Conservation (phyloP, 2,888 invertebrate species). For the Epinotia nisella region DNA sequence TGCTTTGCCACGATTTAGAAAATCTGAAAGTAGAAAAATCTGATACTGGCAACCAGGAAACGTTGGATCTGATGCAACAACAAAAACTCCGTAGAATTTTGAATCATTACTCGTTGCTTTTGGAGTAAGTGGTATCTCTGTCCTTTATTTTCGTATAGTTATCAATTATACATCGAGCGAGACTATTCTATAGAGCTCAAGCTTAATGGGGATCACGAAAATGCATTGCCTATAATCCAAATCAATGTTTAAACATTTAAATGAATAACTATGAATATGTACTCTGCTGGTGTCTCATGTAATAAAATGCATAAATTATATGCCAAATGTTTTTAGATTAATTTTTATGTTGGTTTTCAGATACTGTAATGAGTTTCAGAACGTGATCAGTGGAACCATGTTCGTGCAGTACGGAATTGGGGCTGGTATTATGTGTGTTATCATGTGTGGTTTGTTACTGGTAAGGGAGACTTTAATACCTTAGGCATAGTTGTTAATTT, state of each 20-base stretch:
- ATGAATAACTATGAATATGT: too few relatives aligned
- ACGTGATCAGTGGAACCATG: slow-evolving; percentile 60
- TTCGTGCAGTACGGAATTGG: slow-evolving; percentile 68
- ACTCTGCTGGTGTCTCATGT: too few relatives aligned
- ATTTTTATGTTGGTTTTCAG: slow-evolving; percentile 55
- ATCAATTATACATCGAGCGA: not conserved
- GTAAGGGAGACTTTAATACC: slow-evolving; percentile 52
- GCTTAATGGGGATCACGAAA: not conserved
- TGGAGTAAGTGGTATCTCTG: slow-evolving; percentile 55
- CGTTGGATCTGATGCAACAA: slow-evolving; percentile 47
- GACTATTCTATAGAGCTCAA: not conserved
- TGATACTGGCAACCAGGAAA: slow-evolving; percentile 44
- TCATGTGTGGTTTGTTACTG: slow-evolving; percentile 62
- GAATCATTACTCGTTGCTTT: slow-evolving; percentile 62
- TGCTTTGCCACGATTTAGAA: slow-evolving; percentile 61
- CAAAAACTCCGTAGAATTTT: slow-evolving; percentile 55
- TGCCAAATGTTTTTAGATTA: not conserved
- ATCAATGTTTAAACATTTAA: too few relatives aligned
- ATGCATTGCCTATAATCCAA: too few relatives aligned
- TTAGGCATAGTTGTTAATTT: not conserved
- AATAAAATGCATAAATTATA: too few relatives aligned
- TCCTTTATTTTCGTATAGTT: not conserved
- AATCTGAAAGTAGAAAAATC: slow-evolving; percentile 54
- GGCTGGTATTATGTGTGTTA: slow-evolving; percentile 66
- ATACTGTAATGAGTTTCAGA: slow-evolving; percentile 59